Evolutionary conservation across 2,797 vertebrate species (phyloP).

Genomic region (Chlorospingus flavigularis): DNA sequence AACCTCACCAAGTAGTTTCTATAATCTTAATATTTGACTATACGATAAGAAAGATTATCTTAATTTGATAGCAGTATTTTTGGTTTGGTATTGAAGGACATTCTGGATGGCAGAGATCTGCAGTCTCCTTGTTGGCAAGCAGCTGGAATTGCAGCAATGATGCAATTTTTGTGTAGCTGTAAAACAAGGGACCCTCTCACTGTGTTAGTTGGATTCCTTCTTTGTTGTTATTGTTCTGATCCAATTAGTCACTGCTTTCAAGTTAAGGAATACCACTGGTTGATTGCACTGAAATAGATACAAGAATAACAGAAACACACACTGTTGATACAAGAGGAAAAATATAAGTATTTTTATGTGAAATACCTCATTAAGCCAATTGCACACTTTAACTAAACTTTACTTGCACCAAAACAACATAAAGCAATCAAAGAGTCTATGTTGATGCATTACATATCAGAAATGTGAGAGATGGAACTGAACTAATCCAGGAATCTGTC

Average conservation of each 20-base stretch:
- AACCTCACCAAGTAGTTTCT: background rate
- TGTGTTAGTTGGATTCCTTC: constrained; percentile 5
- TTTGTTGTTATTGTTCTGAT: constrained; percentile 43
- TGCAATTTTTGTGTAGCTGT: constrained; percentile 27
- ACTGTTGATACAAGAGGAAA: background rate
- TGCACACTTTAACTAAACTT: background rate
- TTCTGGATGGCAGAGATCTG: background rate
- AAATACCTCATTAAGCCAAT: background rate
- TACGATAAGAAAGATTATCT: background rate
- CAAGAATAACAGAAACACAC: background rate
- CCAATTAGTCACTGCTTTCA: constrained; percentile 36
- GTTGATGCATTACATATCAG: background rate
- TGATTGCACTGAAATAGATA: background rate
- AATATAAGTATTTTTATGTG: background rate
- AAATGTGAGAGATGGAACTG: background rate
- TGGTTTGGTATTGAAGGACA: background rate
- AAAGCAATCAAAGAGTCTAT: background rate
- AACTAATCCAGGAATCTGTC: background rate
- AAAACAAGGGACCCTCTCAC: constrained; percentile 57
- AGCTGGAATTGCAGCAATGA: constrained; percentile 36
- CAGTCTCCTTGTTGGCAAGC: constrained; percentile 1
- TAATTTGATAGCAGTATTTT: background rate
- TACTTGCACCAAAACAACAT: background rate
- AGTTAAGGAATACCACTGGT: background rate
- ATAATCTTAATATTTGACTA: background rate